Evolutionary conservation across 2,888 invertebrate species (phyloP).

Genomic region (Pedicia rivosa): DNA sequence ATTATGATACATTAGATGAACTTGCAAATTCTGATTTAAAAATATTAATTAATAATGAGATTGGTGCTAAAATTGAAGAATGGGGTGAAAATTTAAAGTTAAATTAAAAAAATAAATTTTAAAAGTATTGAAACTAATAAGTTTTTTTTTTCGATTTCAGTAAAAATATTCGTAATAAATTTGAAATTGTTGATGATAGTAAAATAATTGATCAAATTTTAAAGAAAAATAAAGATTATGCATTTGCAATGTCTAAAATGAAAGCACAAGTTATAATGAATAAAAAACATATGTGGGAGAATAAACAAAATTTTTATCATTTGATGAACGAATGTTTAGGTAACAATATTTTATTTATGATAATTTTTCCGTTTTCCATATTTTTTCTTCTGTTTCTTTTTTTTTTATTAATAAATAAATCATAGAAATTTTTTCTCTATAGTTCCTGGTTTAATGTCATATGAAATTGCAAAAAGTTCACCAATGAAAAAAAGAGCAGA

Average conservation of each 20-base stretch:
- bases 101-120: background rate
- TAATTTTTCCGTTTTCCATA: no score
- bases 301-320: background rate
- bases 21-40: background rate
- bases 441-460: constrained; percentile 5
- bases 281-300: background rate
- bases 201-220: background rate
- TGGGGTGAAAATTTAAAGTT: constrained; percentile 1
- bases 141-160: background rate
- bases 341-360: no score
- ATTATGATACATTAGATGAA: background rate
- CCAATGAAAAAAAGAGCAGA: background rate
- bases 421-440: no score
- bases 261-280: background rate
- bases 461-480: background rate
- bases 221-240: background rate
- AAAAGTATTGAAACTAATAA: background rate
- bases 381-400: no score
- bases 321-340: constrained; percentile 1
- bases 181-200: background rate
- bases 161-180: background rate
- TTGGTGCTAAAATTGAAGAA: background rate
- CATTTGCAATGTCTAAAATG: background rate
- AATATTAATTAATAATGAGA: background rate
- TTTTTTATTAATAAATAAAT: no score